These are phyloP conservation scores for Apogon talboti DNA, from an alignment of 2,797 vertebrate genomes.

Conservation along the genomic window DNA sequence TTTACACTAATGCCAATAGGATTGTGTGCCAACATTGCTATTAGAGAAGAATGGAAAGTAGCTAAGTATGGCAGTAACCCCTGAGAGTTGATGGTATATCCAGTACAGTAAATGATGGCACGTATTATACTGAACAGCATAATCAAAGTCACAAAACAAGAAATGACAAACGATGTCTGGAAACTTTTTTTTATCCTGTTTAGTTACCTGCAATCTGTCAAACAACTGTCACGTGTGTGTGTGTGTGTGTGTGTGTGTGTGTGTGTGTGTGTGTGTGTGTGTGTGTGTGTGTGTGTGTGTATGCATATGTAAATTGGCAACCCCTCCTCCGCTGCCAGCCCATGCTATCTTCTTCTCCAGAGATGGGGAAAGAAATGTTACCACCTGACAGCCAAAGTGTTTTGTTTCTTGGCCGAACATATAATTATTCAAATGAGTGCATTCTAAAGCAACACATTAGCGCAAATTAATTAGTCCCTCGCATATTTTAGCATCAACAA, in stretches of 20 bases:
- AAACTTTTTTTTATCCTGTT: slow-evolving; percentile 22
- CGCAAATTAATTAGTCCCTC: slow-evolving; percentile 75
- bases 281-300: slow-evolving; percentile 3
- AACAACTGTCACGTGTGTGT: slow-evolving; percentile 26
- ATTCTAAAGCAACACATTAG: slow-evolving; percentile 83
- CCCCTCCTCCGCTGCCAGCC: slow-evolving; percentile 46
- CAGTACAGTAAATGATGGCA: slow-evolving; percentile 4
- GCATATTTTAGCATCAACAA: slow-evolving; percentile 76
- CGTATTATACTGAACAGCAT: slow-evolving; percentile 6
- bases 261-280: too few species aligned
- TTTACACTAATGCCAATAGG: not conserved
- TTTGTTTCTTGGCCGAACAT: slow-evolving; percentile 79
- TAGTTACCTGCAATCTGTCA: slow-evolving; percentile 27
- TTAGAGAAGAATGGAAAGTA: slow-evolving; percentile 13
- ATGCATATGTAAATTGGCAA: slow-evolving; percentile 46
- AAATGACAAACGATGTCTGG: slow-evolving; percentile 12
- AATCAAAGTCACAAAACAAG: slow-evolving; percentile 9
- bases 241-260: slow-evolving; percentile 12
- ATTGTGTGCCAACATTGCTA: not conserved
- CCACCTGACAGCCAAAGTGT: slow-evolving; percentile 74
- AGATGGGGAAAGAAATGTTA: slow-evolving; percentile 65
- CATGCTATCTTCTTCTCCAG: slow-evolving; percentile 57
- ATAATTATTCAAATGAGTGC: slow-evolving; percentile 83
- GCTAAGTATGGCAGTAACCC: slow-evolving; percentile 1
- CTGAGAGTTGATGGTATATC: slow-evolving; percentile 1